Percentiles rank a stretch among this genome's conserved stretches.
Evolutionary conservation across 2,888 invertebrate species (phyloP).

Genomic region (Erebia epiphron): DNA sequence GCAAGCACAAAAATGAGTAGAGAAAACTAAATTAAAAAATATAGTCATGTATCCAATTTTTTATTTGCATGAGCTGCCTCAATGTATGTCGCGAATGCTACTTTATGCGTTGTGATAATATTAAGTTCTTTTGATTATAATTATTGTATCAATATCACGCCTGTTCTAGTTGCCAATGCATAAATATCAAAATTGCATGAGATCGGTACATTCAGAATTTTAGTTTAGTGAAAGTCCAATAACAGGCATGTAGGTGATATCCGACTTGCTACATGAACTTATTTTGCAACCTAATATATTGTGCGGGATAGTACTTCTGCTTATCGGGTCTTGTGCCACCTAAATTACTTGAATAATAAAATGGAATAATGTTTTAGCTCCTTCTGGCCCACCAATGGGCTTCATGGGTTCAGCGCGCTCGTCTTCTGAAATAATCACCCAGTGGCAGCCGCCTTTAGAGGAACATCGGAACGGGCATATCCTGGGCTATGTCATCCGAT

Average conservation of each 20-base stretch:
- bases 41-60: slow-evolving; percentile 18
- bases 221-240: slow-evolving; percentile 12
- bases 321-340: neutral
- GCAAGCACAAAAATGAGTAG: no score
- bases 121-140: slow-evolving; percentile 2
- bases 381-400: slow-evolving; percentile 97
- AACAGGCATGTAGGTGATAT: slow-evolving; percentile 2
- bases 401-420: slow-evolving; percentile 97
- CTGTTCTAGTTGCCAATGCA: slow-evolving; percentile 20
- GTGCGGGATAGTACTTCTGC: neutral
- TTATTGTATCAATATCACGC: slow-evolving; percentile 3
- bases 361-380: slow-evolving; percentile 84
- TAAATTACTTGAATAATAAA: neutral
- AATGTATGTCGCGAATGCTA: slow-evolving; percentile 22
- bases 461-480: slow-evolving; percentile 98
- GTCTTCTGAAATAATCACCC: slow-evolving; percentile 97
- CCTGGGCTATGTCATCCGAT: slow-evolving; percentile 95
- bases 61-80: slow-evolving; percentile 32
- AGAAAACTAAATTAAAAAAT: neutral
- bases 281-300: neutral
- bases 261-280: neutral
- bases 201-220: slow-evolving; percentile 1
- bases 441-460: slow-evolving; percentile 97
- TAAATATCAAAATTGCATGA: slow-evolving; percentile 25
- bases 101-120: slow-evolving; percentile 16